Base-by-base conservation (phyloP, 2,113 vertebrate genomes). In the Xerus inauris region DNA sequence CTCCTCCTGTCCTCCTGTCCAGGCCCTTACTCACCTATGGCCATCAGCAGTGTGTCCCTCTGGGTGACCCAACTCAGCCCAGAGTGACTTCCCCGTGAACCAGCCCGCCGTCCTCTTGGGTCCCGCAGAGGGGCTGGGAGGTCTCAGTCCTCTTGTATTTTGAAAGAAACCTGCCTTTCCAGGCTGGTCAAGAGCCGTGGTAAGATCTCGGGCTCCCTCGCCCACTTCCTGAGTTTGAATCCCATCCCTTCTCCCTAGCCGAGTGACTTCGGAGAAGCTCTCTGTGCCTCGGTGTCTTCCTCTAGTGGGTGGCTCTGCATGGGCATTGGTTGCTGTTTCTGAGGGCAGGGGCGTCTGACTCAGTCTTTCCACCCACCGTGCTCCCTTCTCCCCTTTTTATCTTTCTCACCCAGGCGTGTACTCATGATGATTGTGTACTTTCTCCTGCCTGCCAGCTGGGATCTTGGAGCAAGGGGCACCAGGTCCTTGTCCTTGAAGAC, bases 81-180 rank as follows among this genome's bases (percentile, higher is more conserved):
- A 14, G 49, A n/a, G 67, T 0, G 1, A 8, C 16, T 77, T n/a
- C 75, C 82, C 20, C 2, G 51, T 3, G 28, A 71, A 26, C 0
- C 1, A 42, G 54, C 3, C 62, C 65, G 38, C 35, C 38, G 82
- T 8, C 51, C 2, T 64, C 22, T 8, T 51, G 6, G 38, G 69
- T 88, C 85, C 51, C 81, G n/a, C 22, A 42, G 1, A 19, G 45
- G 75, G 24, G 6, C 0, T 7, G 8, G 47, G 24, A 26, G 19
- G 30, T 28, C 20, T 19, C 30, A 22, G 24, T 71, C 59, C 49
- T 95, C 59, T 69, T 32, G 49, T 69, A 17, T 89, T 35, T 32
- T 14, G 38, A 77, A 72, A 64, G 54, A 80, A 67, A 75, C 4
- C 35, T 64, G 47, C 22, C 28, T 89, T 84, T 80, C 38, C 64